Evolutionary conservation across 2,113 vertebrate genomes (phyloP), one percentile per base, ranked within the genome.

Genomic region (Argyrosomus japonicus): DNA sequence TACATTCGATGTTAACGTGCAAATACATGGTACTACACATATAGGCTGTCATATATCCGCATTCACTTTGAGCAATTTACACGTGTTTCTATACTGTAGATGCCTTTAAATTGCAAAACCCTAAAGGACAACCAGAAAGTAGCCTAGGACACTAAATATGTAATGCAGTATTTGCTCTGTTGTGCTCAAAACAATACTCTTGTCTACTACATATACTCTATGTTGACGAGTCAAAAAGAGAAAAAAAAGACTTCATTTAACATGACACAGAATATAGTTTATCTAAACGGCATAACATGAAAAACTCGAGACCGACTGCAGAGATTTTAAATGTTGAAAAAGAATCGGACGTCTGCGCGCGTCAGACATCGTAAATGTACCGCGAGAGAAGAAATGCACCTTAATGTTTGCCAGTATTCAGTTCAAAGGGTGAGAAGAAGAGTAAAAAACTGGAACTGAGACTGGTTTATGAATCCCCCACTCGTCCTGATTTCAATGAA

Each of bases 351-450:
- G 75, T 93, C 88, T 86, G 82, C 65, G 63, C 47, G 83, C 89
- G 81, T 81, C 84, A 84, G 86, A 85, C 89, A 63, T 88, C 77
- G 79, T 93, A 90, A 63, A 83, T 87, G 84, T 93, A 56, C 69
- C 68, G 64, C 83, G 77, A 86, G 85, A 81, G 57, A 81, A 89
- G 17, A 86, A 86, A 91, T 40, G 93, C 94, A 95, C 95, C 92
- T 95, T 95, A 94, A 87, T 70, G 51, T 87, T 90, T 60, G 82
- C 71, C 68, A 40, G 21, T 60, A 23, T 71, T 84, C 71, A 88
- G 74, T 88, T 81, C 76, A 82, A 9, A 68, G 14, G 53, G 29
- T 18, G 53, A 74, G 69, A 8, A 47, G 67, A 70, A 73, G 25
- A 76, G 29, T 29, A 45, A 29, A 19, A 43, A 19, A 48, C 3